Percentiles rank a stretch among this genome's conserved stretches.
phyloP scores from a whole-genome alignment of 1,140 invertebrate species.

The Andricus grossulariae region DNA sequence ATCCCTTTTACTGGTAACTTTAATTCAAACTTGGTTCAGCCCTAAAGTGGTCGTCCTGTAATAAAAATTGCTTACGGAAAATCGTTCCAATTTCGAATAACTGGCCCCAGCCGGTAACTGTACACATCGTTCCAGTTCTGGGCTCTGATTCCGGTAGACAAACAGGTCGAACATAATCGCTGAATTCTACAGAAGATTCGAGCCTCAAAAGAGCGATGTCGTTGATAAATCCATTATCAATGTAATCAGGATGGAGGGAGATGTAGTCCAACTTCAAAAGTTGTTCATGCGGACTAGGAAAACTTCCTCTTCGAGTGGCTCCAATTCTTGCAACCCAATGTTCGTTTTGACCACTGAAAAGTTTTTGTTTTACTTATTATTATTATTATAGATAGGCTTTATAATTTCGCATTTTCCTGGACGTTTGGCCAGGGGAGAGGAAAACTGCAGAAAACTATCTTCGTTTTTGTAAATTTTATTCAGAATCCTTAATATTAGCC shows the following conservation, averaged over 20 bases:
- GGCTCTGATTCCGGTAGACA: conserved; percentile 79
- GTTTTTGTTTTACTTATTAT: conserved; percentile 7
- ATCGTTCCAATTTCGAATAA: conserved; percentile 86
- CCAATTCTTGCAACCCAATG: conserved; percentile 89
- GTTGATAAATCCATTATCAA: conserved; percentile 86
- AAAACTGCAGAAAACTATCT: too few species aligned
- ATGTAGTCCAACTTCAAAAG: conserved; percentile 79
- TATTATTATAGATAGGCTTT: too few species aligned
- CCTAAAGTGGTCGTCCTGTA: not conserved
- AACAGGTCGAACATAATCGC: conserved; percentile 85
- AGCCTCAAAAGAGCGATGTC: conserved; percentile 86
- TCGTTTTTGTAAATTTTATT: too few species aligned
- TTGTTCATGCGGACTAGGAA: conserved; percentile 86
- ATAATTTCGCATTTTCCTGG: too few species aligned
- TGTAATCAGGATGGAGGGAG: conserved; percentile 85
- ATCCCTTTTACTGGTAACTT: too few species aligned
- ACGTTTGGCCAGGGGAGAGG: too few species aligned
- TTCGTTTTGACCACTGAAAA: conserved; percentile 81
- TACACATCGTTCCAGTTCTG: conserved; percentile 82
- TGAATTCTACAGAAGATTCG: conserved; percentile 80
- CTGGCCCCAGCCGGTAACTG: conserved; percentile 89
- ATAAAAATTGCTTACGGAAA: conserved; percentile 82
- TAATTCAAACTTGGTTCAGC: too few species aligned
- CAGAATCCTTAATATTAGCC: too few species aligned
- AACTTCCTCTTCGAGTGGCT: conserved; percentile 82